Evolutionary conservation across 2,113 vertebrate genomes (phyloP), one percentile per base, ranked within the genome.

Genomic region (Tenrec ecaudatus): DNA sequence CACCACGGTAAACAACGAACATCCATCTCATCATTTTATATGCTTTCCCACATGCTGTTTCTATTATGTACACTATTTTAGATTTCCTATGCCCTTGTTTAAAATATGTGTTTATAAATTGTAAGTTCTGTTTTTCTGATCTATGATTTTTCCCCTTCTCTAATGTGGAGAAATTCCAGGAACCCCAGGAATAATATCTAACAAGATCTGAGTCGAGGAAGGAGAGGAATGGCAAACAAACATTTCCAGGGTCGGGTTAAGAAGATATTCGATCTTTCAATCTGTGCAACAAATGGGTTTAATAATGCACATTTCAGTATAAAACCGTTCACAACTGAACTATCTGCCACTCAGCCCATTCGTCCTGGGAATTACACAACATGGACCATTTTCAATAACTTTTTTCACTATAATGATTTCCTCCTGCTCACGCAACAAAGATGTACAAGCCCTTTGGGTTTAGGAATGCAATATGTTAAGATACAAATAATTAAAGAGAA

Each of bases 201-300:
- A 91, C 83, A 91, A 94, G 87, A 94, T 96, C 91, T 92, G 90
- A 94, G 89, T 89, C 95, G 82, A 90, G 87, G 85, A 96, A 97
- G 79, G 87, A 90, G 43, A 95, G 47, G 43, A 94, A 93, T 92
- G 31, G 93, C 93, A 95, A 95, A 96, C 85, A 95, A 95, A 94
- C 75, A 88, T 97, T 91, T 78, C 87, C 95, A 96, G 84, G 20
- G 53, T 95, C 0, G 8, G 76, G 95, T 89, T 83, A 94, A 79
- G 79, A 92, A 96, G 96, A 96, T 88, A 97, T 83, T 95, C 20
- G 25, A 90, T 97, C 84, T 97, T 96, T 90, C 94, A 97, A 85
- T 96, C 91, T 96, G 93, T 94, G 96, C 95, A 95, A 91, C 97
- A 97, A 97, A 97, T 96, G 95, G 91, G 95, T 96, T 97, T 96